Conservation (phyloP, 2,888 invertebrate genomes). For the Eulithis prunata region DNA sequence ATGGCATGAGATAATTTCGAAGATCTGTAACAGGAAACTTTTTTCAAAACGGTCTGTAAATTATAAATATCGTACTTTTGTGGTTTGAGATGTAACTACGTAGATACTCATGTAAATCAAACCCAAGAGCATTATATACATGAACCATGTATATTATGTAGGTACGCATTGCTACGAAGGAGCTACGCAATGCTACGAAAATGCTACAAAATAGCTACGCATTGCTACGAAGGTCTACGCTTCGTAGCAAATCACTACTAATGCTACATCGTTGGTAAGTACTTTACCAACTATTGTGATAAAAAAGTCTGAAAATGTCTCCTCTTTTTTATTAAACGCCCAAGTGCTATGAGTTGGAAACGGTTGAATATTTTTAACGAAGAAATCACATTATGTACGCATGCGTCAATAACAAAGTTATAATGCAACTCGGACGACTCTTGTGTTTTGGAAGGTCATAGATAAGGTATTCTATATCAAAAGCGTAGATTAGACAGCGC, state of each 20-base stretch:
- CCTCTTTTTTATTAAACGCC: constrained; percentile 14
- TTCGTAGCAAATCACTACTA: background rate
- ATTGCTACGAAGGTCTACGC: constrained; percentile 14
- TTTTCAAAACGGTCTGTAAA: too few relatives aligned
- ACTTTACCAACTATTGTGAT: too few relatives aligned
- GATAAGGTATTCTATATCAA: constrained; percentile 33
- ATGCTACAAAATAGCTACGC: background rate
- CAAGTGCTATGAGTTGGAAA: constrained; percentile 30
- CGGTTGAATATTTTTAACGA: constrained; percentile 45
- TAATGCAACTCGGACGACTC: constrained; percentile 56
- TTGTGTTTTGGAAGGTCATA: constrained; percentile 50
- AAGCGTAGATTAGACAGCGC: constrained; percentile 7
- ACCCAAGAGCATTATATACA: too few relatives aligned
- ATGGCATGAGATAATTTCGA: background rate
- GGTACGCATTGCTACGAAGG: too few relatives aligned
- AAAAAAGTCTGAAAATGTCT: background rate
- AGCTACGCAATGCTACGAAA: too few relatives aligned
- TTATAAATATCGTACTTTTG: too few relatives aligned
- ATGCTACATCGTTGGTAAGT: background rate
- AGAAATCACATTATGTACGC: constrained; percentile 52
- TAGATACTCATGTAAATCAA: too few relatives aligned
- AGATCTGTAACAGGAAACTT: too few relatives aligned
- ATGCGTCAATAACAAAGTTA: constrained; percentile 55
- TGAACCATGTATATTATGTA: too few relatives aligned
- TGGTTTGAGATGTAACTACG: too few relatives aligned